phyloP scores from a whole-genome alignment of 2,797 vertebrate species.

The Erpetoichthys calabaricus region DNA sequence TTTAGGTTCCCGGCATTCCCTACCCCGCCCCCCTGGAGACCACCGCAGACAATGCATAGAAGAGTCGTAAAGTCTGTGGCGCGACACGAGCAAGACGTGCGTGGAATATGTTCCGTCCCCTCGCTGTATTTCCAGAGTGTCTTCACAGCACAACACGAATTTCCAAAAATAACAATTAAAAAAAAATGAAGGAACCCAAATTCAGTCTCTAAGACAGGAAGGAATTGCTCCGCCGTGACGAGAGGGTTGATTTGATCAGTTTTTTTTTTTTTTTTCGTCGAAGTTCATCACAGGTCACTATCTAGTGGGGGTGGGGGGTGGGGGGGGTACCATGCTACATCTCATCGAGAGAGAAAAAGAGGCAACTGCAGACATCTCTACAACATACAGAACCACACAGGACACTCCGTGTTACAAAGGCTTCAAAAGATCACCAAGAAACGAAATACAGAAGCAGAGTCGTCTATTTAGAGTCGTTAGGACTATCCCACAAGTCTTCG shows the following conservation, averaged over 20 bases:
- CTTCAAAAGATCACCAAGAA: constrained; percentile 71
- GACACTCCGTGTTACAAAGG: constrained; percentile 60
- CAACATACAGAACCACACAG: constrained; percentile 71
- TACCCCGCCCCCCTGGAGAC: no score
- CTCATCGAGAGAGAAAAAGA: constrained; percentile 51
- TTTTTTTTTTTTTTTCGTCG: constrained; percentile 44
- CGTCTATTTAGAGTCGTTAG: constrained; percentile 93
- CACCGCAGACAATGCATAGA: no score
- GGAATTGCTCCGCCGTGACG: no score
- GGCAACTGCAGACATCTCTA: constrained; percentile 81
- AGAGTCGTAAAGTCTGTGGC: no score
- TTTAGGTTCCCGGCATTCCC: no score
- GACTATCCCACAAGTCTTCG: constrained; percentile 73
- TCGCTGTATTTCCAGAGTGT: no score
- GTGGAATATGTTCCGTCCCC: no score
- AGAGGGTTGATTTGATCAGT: constrained; percentile 30
- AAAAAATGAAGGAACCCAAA: no score
- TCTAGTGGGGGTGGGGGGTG: constrained; percentile 38
- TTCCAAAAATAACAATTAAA: no score
- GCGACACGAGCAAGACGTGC: no score
- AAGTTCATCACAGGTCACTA: constrained; percentile 47
- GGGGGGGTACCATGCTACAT: constrained; percentile 67
- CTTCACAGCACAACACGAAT: no score
- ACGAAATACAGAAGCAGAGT: constrained; percentile 68
- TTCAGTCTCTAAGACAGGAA: no score